These are phyloP conservation scores for Leptothorax acervorum DNA, from an alignment of 2,888 invertebrate species.

Conservation along the genomic window DNA sequence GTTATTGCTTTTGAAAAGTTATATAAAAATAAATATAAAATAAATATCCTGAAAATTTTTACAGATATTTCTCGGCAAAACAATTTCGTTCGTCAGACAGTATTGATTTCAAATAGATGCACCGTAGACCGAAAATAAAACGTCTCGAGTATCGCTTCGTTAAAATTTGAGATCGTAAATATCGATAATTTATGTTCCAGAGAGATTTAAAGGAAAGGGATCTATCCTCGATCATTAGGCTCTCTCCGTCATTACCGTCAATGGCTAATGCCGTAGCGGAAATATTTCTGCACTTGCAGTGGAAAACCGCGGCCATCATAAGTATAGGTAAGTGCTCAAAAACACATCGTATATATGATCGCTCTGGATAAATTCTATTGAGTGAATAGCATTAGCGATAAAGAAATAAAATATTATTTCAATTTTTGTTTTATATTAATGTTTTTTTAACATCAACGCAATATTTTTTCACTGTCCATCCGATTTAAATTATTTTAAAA, in stretches of 20 bases:
- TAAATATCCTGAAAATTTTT: neutral
- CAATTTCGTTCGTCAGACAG: neutral
- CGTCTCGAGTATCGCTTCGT: conserved; percentile 5
- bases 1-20: neutral
- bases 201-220: conserved; percentile 58
- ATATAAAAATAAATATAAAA: neutral
- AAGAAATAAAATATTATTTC: conserved; percentile 13
- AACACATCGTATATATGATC: neutral
- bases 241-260: conserved; percentile 86
- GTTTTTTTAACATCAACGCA: neutral
- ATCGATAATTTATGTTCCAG: conserved; percentile 57
- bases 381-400: neutral
- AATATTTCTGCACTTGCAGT: conserved; percentile 86
- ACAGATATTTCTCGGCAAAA: conserved; percentile 6
- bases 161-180: conserved; percentile 25
- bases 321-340: conserved; percentile 85
- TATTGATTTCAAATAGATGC: conserved; percentile 14
- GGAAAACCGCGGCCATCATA: conserved; percentile 87
- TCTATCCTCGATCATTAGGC: conserved; percentile 69
- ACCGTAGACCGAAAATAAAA: neutral
- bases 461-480: neutral
- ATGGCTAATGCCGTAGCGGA: conserved; percentile 86
- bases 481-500: conserved; percentile 1
- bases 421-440: neutral
- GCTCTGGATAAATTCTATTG: neutral